These are phyloP conservation scores for Pygmarrhopalites habei DNA, from an alignment of 1,140 invertebrate species.

Conservation along the genomic window DNA sequence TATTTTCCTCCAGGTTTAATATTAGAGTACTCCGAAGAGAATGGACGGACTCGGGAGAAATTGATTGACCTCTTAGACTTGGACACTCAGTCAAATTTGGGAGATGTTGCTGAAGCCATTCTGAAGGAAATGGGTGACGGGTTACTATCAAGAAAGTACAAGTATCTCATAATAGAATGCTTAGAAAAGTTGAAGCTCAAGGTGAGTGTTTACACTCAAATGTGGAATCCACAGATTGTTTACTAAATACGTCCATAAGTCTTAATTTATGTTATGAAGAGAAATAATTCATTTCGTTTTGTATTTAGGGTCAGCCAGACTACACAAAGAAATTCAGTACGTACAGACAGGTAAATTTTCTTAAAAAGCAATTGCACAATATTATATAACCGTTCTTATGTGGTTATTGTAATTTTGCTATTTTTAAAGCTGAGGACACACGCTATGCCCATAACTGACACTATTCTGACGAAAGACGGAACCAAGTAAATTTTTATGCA, in stretches of 20 bases:
- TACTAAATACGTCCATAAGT: no score
- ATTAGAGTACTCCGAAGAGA: slow-evolving; percentile 52
- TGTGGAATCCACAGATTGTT: no score
- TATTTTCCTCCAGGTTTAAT: slow-evolving; percentile 61
- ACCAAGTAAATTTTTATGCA: slow-evolving; percentile 47
- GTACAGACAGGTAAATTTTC: no score
- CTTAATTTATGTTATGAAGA: no score
- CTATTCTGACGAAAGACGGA: slow-evolving; percentile 63
- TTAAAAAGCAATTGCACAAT: no score
- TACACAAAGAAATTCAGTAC: slow-evolving; percentile 57
- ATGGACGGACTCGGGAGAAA: slow-evolving; percentile 50
- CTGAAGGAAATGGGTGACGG: not conserved
- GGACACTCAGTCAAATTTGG: slow-evolving; percentile 19
- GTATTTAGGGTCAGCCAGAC: no score
- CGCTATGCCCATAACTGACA: slow-evolving; percentile 68
- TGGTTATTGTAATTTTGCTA: no score
- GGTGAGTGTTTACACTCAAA: no score
- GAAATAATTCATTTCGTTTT: no score
- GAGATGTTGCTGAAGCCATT: not conserved
- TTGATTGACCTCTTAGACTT: slow-evolving; percentile 59
- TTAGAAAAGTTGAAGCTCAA: not conserved
- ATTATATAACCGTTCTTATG: no score
- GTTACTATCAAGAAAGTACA: not conserved
- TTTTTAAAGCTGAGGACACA: slow-evolving; percentile 67
- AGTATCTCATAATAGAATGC: not conserved